Base-by-base conservation (phyloP, 2,113 vertebrate species). In the Cololabis saira region DNA sequence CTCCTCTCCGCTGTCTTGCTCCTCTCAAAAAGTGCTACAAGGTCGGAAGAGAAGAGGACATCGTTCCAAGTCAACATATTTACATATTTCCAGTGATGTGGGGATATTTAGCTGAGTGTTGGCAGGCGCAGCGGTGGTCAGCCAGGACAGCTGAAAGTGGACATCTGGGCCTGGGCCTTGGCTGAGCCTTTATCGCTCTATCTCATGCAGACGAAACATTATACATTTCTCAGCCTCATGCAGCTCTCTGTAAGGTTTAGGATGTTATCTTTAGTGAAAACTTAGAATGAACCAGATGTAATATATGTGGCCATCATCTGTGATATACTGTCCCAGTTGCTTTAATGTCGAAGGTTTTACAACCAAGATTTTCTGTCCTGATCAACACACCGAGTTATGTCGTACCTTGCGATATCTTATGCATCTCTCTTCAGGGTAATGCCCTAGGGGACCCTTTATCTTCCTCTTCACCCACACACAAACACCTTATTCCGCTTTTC, bases 11-110 rank as follows among this genome's bases (percentile, higher is more conserved):
- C 88, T 82, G 88, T 86, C 90, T 91, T 85, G 78, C 84, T 74
- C 83, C 89, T 84, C 85, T 87, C 87, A 81, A 82, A 82, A 89
- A 86, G 87, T 77, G 86, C 89, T 91, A 87, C 86, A 87, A 88
- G 81, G 90, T 90, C 83, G 74, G 76, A 88, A 75, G 80, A 90
- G 85, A 87, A 90, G 86, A 90, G 87, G 87, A 86, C 88, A 92
- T 92, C 91, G 79, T 92, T 92, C 87, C 90, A 92, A 93, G 90
- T 92, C 90, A 91, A 93, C 90, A 89, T 93, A 94, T 94, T 94
- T 93, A 94, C 92, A 94, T 93, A 92, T 93, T 94, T 94, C 84
- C 81, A 77, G 85, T 55, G 74, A 88, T 78, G 84, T 88, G 84
- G 88, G 86, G 86, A 87, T 92, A 82, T 85, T 88, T 62, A 81